These are phyloP conservation scores for Hydrozoanthus gracilis DNA, from an alignment of 92 coral and sea anemone species.

Conservation along the genomic window DNA sequence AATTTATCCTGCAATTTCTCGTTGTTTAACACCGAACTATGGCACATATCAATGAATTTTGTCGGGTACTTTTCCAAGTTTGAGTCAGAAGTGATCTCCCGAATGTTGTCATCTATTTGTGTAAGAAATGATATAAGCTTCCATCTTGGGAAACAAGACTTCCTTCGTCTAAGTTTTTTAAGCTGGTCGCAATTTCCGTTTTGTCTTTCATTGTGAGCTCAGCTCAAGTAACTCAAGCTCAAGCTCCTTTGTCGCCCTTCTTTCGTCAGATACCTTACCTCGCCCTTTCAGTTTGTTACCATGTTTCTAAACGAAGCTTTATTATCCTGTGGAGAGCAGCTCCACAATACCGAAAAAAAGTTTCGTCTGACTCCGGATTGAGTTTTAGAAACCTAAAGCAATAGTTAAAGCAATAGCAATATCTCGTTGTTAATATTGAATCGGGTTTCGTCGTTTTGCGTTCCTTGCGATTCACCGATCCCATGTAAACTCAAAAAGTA, in stretches of 20 bases:
- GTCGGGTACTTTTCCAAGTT: slow-evolving; percentile 41
- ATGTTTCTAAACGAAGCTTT: slow-evolving; percentile 44
- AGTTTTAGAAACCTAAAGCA: neutral
- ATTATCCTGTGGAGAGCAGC: slow-evolving; percentile 56
- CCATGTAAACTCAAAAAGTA: too few relatives aligned
- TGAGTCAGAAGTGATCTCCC: slow-evolving; percentile 23
- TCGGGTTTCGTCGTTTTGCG: too few relatives aligned
- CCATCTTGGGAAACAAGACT: slow-evolving; percentile 40
- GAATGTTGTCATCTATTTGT: slow-evolving; percentile 42
- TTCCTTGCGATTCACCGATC: too few relatives aligned
- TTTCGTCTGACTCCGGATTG: slow-evolving; percentile 22
- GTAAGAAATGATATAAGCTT: slow-evolving; percentile 38
- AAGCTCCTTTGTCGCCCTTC: neutral
- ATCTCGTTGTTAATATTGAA: too few relatives aligned
- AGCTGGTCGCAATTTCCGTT: neutral
- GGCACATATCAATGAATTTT: slow-evolving; percentile 50
- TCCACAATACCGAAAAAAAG: slow-evolving; percentile 51
- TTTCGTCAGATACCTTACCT: slow-evolving; percentile 10
- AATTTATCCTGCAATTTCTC: slow-evolving; percentile 43
- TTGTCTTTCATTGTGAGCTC: slow-evolving; percentile 1
- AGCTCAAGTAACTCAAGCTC: neutral
- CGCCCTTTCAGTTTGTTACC: neutral
- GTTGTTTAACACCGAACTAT: slow-evolving; percentile 38
- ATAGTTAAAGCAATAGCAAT: too few relatives aligned
- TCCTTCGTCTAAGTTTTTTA: slow-evolving; percentile 29